phyloP scores from a whole-genome alignment of 2,888 invertebrate genomes.

The Chaetoderma sp. region DNA sequence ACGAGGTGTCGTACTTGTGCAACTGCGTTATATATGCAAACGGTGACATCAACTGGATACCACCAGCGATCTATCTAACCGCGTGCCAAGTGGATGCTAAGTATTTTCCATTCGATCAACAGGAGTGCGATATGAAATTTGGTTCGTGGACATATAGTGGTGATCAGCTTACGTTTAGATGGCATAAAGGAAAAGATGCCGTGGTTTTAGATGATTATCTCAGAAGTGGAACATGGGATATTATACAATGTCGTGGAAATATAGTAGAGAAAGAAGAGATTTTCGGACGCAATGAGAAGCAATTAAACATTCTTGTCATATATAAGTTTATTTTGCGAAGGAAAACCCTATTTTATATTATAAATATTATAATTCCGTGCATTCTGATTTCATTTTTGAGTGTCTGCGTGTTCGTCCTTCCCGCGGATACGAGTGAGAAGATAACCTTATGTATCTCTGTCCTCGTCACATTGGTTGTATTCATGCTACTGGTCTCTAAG shows the following conservation, averaged over 20 bases:
- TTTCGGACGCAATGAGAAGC: slow-evolving; percentile 46
- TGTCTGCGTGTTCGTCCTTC: slow-evolving; percentile 97
- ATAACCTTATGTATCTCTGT: slow-evolving; percentile 90
- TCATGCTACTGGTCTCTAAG: slow-evolving; percentile 96
- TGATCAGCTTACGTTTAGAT: slow-evolving; percentile 61
- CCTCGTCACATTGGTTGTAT: slow-evolving; percentile 98
- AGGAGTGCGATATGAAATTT: slow-evolving; percentile 99
- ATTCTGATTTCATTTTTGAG: slow-evolving; percentile 99
- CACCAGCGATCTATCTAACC: slow-evolving; percentile 99
- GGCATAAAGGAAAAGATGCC: slow-evolving; percentile 56
- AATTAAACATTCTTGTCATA: too few species aligned
- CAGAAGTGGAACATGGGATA: slow-evolving; percentile 69
- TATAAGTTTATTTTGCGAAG: slow-evolving; percentile 96
- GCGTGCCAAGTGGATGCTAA: slow-evolving; percentile 99
- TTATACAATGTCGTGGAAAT: slow-evolving; percentile 63
- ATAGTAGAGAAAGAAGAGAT: slow-evolving; percentile 48
- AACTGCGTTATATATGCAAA: slow-evolving; percentile 98
- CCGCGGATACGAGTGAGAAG: slow-evolving; percentile 99
- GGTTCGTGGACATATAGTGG: slow-evolving; percentile 74
- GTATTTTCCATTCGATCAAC: slow-evolving; percentile 99
- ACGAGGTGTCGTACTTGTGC: slow-evolving; percentile 98
- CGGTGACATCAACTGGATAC: slow-evolving; percentile 96
- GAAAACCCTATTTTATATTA: slow-evolving; percentile 98
- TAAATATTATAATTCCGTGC: slow-evolving; percentile 98
- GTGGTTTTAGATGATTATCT: slow-evolving; percentile 68